A percentile compares a stretch with the other conserved stretches of the same genome.
phyloP scores from a whole-genome alignment of 1,140 invertebrate genomes.

The Metopolophium dirhodum region DNA sequence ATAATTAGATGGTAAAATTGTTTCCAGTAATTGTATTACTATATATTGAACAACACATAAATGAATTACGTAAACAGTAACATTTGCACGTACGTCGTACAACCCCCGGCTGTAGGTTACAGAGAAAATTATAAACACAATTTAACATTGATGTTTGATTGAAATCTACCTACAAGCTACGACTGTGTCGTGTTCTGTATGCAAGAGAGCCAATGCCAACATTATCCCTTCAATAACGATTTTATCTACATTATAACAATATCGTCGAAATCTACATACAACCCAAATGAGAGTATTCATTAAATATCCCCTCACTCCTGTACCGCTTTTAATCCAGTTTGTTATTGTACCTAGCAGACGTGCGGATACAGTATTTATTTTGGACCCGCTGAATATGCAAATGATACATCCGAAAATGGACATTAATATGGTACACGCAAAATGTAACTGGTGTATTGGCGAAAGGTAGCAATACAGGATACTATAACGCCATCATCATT shows the following conservation, averaged over 20 bases:
- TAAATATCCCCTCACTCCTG: background rate
- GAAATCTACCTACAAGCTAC: conserved; percentile 7
- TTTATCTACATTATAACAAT: conserved; percentile 33
- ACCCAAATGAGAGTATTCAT: conserved; percentile 18
- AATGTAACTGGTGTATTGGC: conserved; percentile 32
- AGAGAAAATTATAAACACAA: conserved; percentile 13
- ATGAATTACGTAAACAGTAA: background rate
- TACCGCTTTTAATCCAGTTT: conserved; percentile 40
- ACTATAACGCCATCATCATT: conserved; percentile 18
- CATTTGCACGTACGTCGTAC: background rate
- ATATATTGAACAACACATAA: background rate
- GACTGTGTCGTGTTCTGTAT: background rate
- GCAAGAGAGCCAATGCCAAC: background rate
- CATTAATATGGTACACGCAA: conserved; percentile 42
- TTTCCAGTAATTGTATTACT: background rate
- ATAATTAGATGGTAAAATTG: background rate
- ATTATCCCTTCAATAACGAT: conserved; percentile 30
- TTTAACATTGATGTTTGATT: conserved; percentile 16
- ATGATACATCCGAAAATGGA: conserved; percentile 45
- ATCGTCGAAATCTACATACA: conserved; percentile 20
- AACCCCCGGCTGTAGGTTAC: background rate
- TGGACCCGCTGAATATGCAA: conserved; percentile 32
- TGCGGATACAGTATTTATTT: conserved; percentile 31
- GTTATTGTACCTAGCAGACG: conserved; percentile 1
- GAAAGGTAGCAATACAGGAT: conserved; percentile 6